A percentile compares a stretch with the other conserved stretches of the same genome.
These are phyloP conservation scores for Pentamera pediparva DNA, from an alignment of 53 echinoderm and acorn worm species.

Conservation along the genomic window DNA sequence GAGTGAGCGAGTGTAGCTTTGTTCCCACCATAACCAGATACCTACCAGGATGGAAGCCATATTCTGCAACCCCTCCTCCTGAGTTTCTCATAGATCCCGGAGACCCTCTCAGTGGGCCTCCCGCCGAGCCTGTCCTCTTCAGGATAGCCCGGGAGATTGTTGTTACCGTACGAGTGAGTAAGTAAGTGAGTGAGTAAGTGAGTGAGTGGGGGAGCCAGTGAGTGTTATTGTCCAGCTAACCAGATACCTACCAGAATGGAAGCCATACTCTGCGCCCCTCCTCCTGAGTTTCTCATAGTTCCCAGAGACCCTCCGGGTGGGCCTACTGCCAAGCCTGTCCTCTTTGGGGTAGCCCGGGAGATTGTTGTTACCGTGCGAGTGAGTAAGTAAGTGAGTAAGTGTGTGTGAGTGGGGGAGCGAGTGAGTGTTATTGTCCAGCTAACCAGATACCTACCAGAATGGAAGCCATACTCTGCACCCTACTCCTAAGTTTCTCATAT, in stretches of 20 bases:
- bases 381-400: no score
- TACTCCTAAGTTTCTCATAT: constrained; percentile 69
- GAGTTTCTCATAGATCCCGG: constrained; percentile 71
- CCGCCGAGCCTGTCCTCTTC: constrained; percentile 83
- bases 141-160: constrained; percentile 69
- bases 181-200: no score
- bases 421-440: no score
- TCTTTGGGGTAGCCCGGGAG: constrained; percentile 73
- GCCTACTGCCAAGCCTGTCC: constrained; percentile 77
- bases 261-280: constrained; percentile 83
- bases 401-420: no score
- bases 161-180: constrained; percentile 81
- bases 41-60: constrained; percentile 95
- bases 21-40: no score
- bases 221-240: no score
- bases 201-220: no score
- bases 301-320: constrained; percentile 70
- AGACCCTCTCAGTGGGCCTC: constrained; percentile 72
- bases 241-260: constrained; percentile 97
- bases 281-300: constrained; percentile 72
- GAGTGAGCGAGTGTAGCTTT: no score
- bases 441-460: no score
- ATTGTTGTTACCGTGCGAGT: constrained; percentile 81
- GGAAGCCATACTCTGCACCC: constrained; percentile 88
- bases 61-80: constrained; percentile 79